Base-by-base conservation (phyloP, 2,888 invertebrate species). In the Drosophila macrothrix region DNA sequence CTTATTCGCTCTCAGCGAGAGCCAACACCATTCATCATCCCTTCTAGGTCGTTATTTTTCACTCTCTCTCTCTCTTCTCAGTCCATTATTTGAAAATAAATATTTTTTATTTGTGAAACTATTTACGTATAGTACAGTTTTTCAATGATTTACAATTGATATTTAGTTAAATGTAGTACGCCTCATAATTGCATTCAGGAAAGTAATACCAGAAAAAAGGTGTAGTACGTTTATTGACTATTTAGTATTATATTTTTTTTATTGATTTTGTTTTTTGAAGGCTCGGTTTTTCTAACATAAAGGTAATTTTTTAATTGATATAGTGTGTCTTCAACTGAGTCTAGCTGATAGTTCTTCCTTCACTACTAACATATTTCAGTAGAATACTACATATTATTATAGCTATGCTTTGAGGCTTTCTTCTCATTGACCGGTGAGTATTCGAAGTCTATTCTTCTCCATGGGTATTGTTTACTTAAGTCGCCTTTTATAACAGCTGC, bases 41-140 rank as follows among this genome's bases (percentile, higher is more conserved):
- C 14, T 25, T 39, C 9, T 14, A 29, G 28, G n/a, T 7, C 0
- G 3, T 7, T 19, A 19, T 25, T 37, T 37, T 19, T 55, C 12
- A 0, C 37, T 37, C 53, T 53, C 22, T 22, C 52, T 52, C 4
- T 16, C 31, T n/a, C 46, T 50, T 22, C 46, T 50, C 66, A 68
- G 37, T 46, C n/a, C 16, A 19, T 28, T 16, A 10, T 41, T 53
- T 19, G 55, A 28, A 55, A 22, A 55, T 71, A 71, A 46, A 53
- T 67, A 61, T 59, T 59, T 75, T 41, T 31, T 25, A 68, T 52
- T 62, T 50, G 29, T 28, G 19, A 22, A 50, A 28, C 4, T 39
- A 39, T 39, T 37, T 37, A n/a, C 43, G n/a, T 41, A 50, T 25
- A 22, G 28, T n/a, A 64, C 3, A 35, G 4, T 16, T n/a, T 16